These are phyloP conservation scores for Pogonognathellus flavescens DNA, from an alignment of 1,140 invertebrate genomes.

Conservation along the genomic window DNA sequence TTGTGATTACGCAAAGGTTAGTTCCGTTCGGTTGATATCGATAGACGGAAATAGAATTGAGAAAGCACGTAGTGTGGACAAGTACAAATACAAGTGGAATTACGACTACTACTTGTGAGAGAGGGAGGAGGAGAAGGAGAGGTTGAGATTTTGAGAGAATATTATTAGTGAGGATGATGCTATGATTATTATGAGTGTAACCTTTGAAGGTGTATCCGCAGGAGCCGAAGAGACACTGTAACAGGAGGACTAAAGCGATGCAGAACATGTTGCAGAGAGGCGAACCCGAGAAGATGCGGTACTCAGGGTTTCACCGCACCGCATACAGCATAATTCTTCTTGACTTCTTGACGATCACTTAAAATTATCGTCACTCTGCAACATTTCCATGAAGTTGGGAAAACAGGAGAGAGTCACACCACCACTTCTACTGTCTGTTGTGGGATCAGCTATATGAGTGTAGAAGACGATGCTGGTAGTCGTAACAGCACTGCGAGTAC, in stretches of 20 bases:
- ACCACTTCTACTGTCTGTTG: background rate
- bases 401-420: background rate
- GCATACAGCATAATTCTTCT: conserved; percentile 62
- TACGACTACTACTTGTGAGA: background rate
- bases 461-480: background rate
- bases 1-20: too few species aligned
- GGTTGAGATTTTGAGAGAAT: background rate
- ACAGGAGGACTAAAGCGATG: conserved; percentile 66
- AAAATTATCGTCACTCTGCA: conserved; percentile 63
- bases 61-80: background rate
- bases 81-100: too few species aligned
- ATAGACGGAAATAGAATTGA: too few species aligned
- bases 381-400: conserved; percentile 52
- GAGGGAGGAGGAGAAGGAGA: background rate
- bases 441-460: too few species aligned
- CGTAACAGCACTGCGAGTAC: too few species aligned
- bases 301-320: conserved; percentile 61
- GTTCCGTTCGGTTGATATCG: too few species aligned
- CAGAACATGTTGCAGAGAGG: conserved; percentile 67
- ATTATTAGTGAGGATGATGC: background rate
- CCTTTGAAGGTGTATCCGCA: conserved; percentile 67
- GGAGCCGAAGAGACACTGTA: conserved; percentile 67
- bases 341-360: conserved; percentile 61
- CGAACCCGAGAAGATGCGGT: conserved; percentile 63
- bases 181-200: conserved; percentile 44